phyloP scores from a whole-genome alignment of 2,797 vertebrate species.

The Cyclura pinguis region DNA sequence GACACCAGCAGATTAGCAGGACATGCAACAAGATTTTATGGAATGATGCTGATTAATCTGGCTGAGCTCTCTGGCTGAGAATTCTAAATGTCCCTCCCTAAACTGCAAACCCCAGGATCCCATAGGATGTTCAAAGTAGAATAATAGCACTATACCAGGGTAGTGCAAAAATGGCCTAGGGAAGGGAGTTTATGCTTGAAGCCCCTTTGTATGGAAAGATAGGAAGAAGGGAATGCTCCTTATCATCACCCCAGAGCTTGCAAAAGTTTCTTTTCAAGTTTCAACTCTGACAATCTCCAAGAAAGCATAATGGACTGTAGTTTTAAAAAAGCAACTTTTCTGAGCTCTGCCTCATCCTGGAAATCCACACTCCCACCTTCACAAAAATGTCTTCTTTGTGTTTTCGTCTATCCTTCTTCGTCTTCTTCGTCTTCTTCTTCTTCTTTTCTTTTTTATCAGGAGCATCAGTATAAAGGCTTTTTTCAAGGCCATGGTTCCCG shows the following conservation, averaged over 20 bases:
- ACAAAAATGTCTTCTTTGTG: background rate
- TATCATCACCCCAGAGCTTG: background rate
- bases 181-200: background rate
- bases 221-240: background rate
- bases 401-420: background rate
- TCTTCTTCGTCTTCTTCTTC: too few species aligned
- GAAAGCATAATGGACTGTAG: background rate
- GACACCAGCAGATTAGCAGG: background rate
- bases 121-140: too few species aligned
- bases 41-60: background rate
- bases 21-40: background rate
- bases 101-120: too few species aligned
- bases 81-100: too few species aligned
- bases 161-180: too few species aligned
- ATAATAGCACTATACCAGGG: too few species aligned
- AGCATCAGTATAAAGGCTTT: background rate
- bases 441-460: background rate
- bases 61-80: too few species aligned
- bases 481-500: conserved; percentile 11
- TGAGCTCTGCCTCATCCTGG: background rate
- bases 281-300: background rate
- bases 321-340: background rate
- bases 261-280: background rate
- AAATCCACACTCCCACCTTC: background rate
- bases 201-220: background rate